Evolutionary conservation across 2,797 vertebrate species (phyloP).

Genomic region (Glossophaga mutica): DNA sequence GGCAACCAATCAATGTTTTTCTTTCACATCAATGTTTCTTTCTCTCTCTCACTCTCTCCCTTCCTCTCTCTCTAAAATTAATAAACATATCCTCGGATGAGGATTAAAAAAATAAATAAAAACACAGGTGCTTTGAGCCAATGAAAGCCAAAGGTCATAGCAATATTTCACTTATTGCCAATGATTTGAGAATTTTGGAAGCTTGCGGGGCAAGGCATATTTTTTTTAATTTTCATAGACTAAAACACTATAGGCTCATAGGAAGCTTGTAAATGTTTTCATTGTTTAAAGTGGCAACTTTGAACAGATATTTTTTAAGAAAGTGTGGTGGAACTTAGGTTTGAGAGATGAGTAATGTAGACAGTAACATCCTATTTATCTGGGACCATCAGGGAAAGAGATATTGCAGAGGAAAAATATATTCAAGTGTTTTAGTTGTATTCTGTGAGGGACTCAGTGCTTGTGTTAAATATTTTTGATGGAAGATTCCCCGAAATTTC

Average conservation of each 20-base stretch:
- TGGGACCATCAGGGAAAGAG: neutral
- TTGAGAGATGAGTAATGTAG: neutral
- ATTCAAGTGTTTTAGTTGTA: neutral
- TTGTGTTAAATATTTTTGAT: neutral
- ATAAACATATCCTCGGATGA: too few relatives aligned
- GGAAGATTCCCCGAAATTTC: neutral
- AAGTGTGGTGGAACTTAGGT: neutral
- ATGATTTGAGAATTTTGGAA: neutral
- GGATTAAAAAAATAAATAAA: too few relatives aligned
- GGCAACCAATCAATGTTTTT: too few relatives aligned
- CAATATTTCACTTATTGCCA: neutral
- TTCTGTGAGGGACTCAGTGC: neutral
- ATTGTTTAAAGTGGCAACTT: neutral
- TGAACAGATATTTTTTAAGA: neutral
- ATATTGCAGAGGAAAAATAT: neutral
- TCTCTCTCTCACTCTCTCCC: too few relatives aligned
- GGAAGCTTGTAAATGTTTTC: neutral
- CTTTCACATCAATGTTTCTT: too few relatives aligned
- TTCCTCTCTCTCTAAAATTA: too few relatives aligned
- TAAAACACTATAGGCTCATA: neutral
- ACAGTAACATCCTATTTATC: neutral
- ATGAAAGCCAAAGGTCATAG: neutral
- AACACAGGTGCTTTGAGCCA: neutral
- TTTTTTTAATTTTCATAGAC: conserved; percentile 1
- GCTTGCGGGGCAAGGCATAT: neutral